These are phyloP conservation scores for Brassicogethes aeneus DNA, from an alignment of 2,888 invertebrate species.

Conservation along the genomic window DNA sequence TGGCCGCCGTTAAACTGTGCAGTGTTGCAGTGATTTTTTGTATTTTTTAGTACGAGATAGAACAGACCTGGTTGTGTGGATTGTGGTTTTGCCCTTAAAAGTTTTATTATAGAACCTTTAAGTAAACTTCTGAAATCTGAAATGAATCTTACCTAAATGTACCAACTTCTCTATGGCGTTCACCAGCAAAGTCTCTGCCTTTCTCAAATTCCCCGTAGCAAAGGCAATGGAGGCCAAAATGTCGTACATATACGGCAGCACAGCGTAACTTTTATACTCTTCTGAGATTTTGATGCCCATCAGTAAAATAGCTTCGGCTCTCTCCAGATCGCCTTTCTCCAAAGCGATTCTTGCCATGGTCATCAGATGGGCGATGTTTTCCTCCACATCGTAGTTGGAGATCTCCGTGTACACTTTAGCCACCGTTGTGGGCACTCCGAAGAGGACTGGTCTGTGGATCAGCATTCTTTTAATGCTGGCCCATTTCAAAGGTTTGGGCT, in stretches of 20 bases:
- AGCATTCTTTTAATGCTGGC: background rate
- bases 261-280: conserved; percentile 34
- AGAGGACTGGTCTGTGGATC: background rate
- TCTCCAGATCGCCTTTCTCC: conserved; percentile 34
- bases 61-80: too few species aligned
- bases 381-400: conserved; percentile 28
- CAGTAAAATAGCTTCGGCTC: conserved; percentile 36
- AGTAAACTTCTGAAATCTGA: too few species aligned
- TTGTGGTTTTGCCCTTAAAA: too few species aligned
- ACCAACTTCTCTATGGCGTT: conserved; percentile 38
- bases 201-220: conserved; percentile 34
- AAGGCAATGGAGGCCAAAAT: conserved; percentile 39
- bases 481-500: background rate
- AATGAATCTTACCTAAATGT: conserved; percentile 25
- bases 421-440: background rate
- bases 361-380: conserved; percentile 35
- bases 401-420: conserved; percentile 6
- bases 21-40: too few species aligned
- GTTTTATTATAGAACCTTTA: too few species aligned
- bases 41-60: too few species aligned
- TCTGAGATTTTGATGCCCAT: conserved; percentile 39
- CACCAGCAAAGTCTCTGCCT: conserved; percentile 38
- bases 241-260: conserved; percentile 39
- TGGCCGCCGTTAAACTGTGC: too few species aligned
- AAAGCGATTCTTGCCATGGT: conserved; percentile 33